Conservation (phyloP, 2,888 invertebrate genomes). For the Hylaea fasciaria region DNA sequence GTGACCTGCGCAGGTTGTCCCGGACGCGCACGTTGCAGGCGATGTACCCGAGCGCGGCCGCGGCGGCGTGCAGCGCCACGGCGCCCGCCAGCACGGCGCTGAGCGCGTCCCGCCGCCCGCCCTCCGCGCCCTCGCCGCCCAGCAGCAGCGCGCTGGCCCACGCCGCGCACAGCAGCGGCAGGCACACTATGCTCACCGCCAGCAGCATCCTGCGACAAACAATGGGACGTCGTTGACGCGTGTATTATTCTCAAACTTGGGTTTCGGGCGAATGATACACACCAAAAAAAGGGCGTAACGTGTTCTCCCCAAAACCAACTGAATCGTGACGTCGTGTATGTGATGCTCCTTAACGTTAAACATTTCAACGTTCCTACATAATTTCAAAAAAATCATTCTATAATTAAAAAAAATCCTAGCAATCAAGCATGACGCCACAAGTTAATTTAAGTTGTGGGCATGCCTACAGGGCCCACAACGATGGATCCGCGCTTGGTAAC, state of each 20-base stretch:
- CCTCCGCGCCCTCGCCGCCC: constrained; percentile 90
- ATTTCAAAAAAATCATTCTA: too few species aligned
- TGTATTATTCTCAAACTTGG: neutral
- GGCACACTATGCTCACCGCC: constrained; percentile 93
- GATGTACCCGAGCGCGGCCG: constrained; percentile 94
- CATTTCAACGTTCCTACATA: too few species aligned
- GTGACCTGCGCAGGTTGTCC: constrained; percentile 87
- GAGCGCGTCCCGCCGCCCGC: constrained; percentile 87
- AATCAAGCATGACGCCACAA: too few species aligned
- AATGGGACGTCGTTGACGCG: neutral
- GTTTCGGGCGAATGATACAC: neutral
- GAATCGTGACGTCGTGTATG: too few species aligned
- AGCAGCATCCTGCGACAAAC: constrained; percentile 87
- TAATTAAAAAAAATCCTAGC: too few species aligned
- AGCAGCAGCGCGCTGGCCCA: constrained; percentile 88
- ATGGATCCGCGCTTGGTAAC: too few species aligned
- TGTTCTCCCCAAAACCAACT: too few species aligned
- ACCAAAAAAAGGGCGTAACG: too few species aligned
- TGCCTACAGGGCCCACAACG: too few species aligned
- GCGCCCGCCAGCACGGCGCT: constrained; percentile 91
- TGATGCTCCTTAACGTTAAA: too few species aligned
- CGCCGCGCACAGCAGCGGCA: constrained; percentile 92
- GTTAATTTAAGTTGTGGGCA: too few species aligned
- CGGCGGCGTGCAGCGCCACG: constrained; percentile 91
- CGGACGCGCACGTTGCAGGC: constrained; percentile 94